These are phyloP conservation scores for Nymphicus hollandicus DNA, from an alignment of 2,113 vertebrate genomes.

Conservation along the genomic window DNA sequence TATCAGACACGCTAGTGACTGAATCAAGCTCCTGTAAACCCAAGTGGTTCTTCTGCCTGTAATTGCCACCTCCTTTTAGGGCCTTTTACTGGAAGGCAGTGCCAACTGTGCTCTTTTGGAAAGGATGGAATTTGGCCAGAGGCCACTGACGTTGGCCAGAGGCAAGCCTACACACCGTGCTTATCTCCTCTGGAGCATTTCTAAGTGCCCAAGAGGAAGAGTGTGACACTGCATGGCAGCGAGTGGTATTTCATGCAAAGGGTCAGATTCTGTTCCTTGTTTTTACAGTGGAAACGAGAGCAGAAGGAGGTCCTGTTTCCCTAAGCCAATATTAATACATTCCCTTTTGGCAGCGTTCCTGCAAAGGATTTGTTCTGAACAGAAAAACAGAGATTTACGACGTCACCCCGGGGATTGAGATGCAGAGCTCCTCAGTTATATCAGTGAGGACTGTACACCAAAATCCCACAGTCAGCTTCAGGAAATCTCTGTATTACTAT, in stretches of 20 bases:
- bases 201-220: not conserved
- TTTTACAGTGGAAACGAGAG: not conserved
- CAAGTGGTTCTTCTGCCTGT: not conserved
- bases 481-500: slow-evolving; percentile 30
- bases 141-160: not conserved
- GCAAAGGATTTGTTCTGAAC: slow-evolving; percentile 20
- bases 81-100: not conserved
- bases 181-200: not conserved
- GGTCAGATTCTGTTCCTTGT: not conserved
- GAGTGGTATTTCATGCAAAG: not conserved
- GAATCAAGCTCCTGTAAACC: not conserved
- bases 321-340: slow-evolving; percentile 5
- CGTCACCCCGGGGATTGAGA: not conserved
- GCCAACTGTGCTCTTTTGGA: not conserved
- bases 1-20: not conserved
- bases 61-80: not conserved
- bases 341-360: slow-evolving; percentile 2
- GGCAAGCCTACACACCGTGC: not conserved
- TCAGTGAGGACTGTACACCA: not conserved
- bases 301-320: not conserved
- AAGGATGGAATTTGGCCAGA: not conserved
- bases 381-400: not conserved
- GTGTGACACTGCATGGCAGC: not conserved
- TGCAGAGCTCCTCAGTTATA: slow-evolving; percentile 13
- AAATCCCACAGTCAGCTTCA: slow-evolving; percentile 35